A percentile compares a stretch with the other conserved stretches of the same genome.
Conservation (phyloP, 2,888 invertebrate species). For the Synergus umbraculus region DNA sequence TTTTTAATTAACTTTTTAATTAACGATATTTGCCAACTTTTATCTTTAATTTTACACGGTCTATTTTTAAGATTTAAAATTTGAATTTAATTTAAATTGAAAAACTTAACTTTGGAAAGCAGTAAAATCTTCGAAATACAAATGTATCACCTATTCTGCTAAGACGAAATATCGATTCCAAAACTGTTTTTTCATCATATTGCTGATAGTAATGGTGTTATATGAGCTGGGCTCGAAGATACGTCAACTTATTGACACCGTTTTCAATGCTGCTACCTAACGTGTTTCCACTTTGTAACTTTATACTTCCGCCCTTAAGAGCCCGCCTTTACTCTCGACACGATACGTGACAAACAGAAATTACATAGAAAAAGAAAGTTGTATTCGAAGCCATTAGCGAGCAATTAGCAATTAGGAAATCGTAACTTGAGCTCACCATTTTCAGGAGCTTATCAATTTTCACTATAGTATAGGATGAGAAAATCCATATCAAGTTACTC, state of each 20-base stretch:
- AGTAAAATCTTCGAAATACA: too few relatives aligned
- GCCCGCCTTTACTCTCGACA: not conserved
- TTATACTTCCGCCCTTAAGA: constrained; percentile 18
- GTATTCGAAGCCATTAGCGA: constrained; percentile 59
- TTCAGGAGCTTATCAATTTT: not conserved
- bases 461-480: not conserved
- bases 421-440: constrained; percentile 4
- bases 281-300: constrained; percentile 10
- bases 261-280: constrained; percentile 8
- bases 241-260: constrained; percentile 13
- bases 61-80: too few relatives aligned
- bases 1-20: too few relatives aligned
- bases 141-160: too few relatives aligned
- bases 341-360: not conserved
- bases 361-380: constrained; percentile 41
- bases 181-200: not conserved
- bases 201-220: not conserved
- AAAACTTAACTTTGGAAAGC: too few relatives aligned
- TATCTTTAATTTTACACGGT: too few relatives aligned
- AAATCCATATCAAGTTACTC: not conserved
- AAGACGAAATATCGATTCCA: too few relatives aligned
- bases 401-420: constrained; percentile 53
- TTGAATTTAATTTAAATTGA: too few relatives aligned
- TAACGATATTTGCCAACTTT: too few relatives aligned
- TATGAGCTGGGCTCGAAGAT: not conserved